A percentile compares a stretch with the other conserved stretches of the same genome.
Evolutionary conservation across 2,113 vertebrate species (phyloP).

Genomic region (Spea multiplicata): DNA sequence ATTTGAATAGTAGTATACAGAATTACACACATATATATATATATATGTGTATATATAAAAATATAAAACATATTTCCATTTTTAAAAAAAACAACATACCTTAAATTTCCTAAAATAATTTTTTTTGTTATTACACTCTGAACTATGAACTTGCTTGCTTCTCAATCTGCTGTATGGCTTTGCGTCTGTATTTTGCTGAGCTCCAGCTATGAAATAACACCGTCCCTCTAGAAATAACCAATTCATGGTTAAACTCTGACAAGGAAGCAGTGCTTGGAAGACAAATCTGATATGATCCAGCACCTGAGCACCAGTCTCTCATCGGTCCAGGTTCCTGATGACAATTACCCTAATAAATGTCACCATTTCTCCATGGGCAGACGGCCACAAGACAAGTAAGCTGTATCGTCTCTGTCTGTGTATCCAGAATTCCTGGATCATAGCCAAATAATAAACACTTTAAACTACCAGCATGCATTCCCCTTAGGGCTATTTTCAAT

Average conservation of each 20-base stretch:
- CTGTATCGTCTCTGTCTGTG: not conserved
- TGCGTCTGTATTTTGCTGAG: not conserved
- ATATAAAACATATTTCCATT: too few relatives aligned
- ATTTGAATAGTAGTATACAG: too few relatives aligned
- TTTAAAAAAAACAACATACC: too few relatives aligned
- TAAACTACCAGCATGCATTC: not conserved
- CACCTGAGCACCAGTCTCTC: not conserved
- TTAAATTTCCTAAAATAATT: too few relatives aligned
- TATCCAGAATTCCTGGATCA: not conserved
- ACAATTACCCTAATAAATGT: slow-evolving; percentile 11
- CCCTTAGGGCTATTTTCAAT: slow-evolving; percentile 1
- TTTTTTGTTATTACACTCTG: too few relatives aligned
- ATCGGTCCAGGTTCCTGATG: not conserved
- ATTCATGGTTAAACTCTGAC: not conserved
- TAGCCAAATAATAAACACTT: slow-evolving; percentile 9
- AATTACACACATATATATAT: too few relatives aligned
- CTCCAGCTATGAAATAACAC: not conserved
- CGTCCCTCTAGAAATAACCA: not conserved
- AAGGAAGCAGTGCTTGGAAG: not conserved
- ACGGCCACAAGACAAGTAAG: not conserved
- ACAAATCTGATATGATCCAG: not conserved
- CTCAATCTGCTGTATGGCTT: not conserved
- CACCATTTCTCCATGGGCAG: not conserved
- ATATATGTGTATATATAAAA: too few relatives aligned
- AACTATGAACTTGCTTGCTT: too few relatives aligned